Conservation (phyloP, 2,888 invertebrate genomes). For the Drosophila colorata region DNA sequence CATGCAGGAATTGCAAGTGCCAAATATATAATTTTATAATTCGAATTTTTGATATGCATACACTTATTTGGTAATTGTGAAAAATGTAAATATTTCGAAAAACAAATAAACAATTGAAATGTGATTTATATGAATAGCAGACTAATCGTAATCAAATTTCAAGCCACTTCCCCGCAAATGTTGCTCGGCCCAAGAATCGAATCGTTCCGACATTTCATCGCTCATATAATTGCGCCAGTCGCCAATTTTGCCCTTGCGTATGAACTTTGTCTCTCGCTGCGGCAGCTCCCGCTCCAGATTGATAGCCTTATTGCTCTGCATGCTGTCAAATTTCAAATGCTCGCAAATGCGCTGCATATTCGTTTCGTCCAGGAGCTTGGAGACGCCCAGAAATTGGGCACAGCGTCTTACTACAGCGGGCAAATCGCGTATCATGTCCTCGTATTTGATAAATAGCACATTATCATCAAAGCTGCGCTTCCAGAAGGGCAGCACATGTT, state of each 20-base stretch:
- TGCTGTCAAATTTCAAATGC: constrained; percentile 92
- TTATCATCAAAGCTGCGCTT: constrained; percentile 89
- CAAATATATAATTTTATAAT: too few relatives aligned
- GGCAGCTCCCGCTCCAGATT: constrained; percentile 89
- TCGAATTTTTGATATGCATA: too few relatives aligned
- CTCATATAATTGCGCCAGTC: constrained; percentile 92
- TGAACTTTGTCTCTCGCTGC: constrained; percentile 87
- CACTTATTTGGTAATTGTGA: too few relatives aligned
- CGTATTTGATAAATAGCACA: constrained; percentile 92
- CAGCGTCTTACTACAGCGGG: constrained; percentile 89
- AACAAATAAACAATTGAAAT: too few relatives aligned
- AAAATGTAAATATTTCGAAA: not conserved
- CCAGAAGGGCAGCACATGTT: constrained; percentile 90
- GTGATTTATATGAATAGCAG: not conserved
- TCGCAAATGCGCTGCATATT: constrained; percentile 89
- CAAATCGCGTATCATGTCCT: constrained; percentile 92
- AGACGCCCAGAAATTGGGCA: constrained; percentile 86
- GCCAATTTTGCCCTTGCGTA: constrained; percentile 92
- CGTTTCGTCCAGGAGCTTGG: constrained; percentile 88
- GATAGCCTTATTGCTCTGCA: constrained; percentile 92
- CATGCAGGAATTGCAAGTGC: not conserved
- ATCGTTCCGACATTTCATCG: constrained; percentile 89
- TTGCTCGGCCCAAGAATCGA: constrained; percentile 90
- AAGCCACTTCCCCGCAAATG: constrained; percentile 88
- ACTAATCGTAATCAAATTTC: constrained; percentile 86